Evolutionary conservation across 2,797 vertebrate species (phyloP).

Genomic region (Manis crassicaudata): DNA sequence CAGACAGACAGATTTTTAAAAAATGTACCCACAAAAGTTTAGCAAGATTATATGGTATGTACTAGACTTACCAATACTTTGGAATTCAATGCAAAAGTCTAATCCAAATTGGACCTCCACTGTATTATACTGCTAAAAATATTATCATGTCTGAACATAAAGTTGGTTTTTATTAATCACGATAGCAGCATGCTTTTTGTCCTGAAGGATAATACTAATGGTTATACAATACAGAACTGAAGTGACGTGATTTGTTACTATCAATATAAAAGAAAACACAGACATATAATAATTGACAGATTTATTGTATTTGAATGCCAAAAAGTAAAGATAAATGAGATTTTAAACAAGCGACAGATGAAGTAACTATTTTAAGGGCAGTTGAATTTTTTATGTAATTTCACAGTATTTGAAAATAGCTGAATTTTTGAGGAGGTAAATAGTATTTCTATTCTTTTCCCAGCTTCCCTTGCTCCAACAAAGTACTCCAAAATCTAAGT

Average conservation of each 20-base stretch:
- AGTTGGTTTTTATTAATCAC: not conserved
- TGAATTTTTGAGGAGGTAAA: not conserved
- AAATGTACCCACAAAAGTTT: conserved; percentile 50
- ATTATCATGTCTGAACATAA: conserved; percentile 40
- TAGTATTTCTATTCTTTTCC: not conserved
- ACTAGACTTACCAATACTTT: conserved; percentile 61
- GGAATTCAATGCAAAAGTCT: conserved; percentile 66
- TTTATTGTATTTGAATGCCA: conserved; percentile 84
- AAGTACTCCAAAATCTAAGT: not conserved
- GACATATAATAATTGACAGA: conserved; percentile 80
- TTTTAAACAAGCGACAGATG: conserved; percentile 72
- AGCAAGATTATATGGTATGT: conserved; percentile 28
- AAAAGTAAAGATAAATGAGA: conserved; percentile 71
- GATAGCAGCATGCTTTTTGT: conserved; percentile 29
- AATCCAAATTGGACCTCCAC: conserved; percentile 68
- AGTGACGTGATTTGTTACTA: conserved; percentile 15
- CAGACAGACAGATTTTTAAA: conserved; percentile 40
- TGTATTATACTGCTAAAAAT: conserved; percentile 57
- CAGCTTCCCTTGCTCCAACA: not conserved
- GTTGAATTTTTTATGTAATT: not conserved
- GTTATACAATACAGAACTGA: not conserved
- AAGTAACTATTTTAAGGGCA: not conserved
- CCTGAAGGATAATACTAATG: conserved; percentile 32
- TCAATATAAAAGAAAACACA: conserved; percentile 81
- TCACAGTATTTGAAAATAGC: conserved; percentile 4